These are phyloP conservation scores for Discoglossus pictus DNA, from an alignment of 2,797 vertebrate species.

Conservation along the genomic window DNA sequence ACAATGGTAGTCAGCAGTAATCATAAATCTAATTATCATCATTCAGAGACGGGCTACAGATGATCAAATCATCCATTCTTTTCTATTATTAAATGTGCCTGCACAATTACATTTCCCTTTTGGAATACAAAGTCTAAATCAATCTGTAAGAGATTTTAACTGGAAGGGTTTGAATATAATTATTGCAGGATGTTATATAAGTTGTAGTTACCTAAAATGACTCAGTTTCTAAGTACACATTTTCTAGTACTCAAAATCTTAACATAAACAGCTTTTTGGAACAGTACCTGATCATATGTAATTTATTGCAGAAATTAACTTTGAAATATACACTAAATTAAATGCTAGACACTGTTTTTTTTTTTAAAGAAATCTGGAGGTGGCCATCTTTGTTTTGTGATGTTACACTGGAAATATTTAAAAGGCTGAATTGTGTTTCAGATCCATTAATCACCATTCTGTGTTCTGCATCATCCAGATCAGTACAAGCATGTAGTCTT, in stretches of 20 bases:
- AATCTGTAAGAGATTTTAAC: too few species aligned
- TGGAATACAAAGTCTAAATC: too few species aligned
- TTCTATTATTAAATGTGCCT: too few species aligned
- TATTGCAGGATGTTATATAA: not conserved
- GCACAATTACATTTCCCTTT: too few species aligned
- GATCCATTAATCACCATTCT: constrained; percentile 32
- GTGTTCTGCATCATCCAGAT: constrained; percentile 28
- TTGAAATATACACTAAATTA: not conserved
- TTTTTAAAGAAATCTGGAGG: not conserved
- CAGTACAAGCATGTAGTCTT: constrained; percentile 31
- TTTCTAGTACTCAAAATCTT: not conserved
- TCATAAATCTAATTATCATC: too few species aligned
- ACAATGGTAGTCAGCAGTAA: too few species aligned
- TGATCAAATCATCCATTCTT: too few species aligned
- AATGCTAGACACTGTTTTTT: not conserved
- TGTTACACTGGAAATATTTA: constrained; percentile 11
- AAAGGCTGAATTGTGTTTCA: constrained; percentile 10
- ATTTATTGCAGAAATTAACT: not conserved
- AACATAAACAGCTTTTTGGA: constrained; percentile 2
- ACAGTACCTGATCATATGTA: not conserved
- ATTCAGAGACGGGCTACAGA: too few species aligned
- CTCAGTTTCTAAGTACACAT: not conserved
- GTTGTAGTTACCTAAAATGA: not conserved
- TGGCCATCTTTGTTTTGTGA: not conserved
- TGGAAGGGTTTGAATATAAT: too few species aligned